phyloP scores from a whole-genome alignment of 1,140 invertebrate genomes.

The Drosophila ercepeae region DNA sequence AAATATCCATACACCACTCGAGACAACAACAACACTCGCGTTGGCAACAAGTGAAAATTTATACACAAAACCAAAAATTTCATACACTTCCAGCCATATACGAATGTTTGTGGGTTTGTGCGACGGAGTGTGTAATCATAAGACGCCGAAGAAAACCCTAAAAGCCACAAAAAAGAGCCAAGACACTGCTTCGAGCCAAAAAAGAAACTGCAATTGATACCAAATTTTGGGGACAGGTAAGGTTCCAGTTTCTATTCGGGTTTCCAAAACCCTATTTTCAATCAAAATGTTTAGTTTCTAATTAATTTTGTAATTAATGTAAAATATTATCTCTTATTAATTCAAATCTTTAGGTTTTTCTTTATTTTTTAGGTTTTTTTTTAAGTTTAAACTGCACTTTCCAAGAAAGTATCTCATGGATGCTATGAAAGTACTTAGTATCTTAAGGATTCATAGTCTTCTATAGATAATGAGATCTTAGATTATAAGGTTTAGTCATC shows the following conservation, averaged over 20 bases:
- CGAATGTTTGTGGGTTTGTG: background rate
- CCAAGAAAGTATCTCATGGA: too few species aligned
- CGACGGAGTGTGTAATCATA: constrained; percentile 20
- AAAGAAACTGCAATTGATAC: constrained; percentile 6
- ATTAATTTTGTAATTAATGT: too few species aligned
- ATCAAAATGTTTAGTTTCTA: too few species aligned
- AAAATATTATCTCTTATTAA: too few species aligned
- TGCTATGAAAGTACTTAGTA: too few species aligned
- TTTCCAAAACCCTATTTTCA: too few species aligned
- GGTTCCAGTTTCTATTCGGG: background rate
- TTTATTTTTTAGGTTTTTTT: too few species aligned
- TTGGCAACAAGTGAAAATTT: constrained; percentile 71
- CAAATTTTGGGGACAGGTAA: background rate
- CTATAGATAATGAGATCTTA: too few species aligned
- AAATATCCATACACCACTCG: constrained; percentile 15
- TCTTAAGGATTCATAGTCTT: too few species aligned
- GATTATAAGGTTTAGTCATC: too few species aligned
- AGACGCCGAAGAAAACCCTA: constrained; percentile 25
- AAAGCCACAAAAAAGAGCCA: constrained; percentile 11
- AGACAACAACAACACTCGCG: constrained; percentile 17
- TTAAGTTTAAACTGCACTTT: too few species aligned
- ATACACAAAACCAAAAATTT: constrained; percentile 32
- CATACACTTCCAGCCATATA: constrained; percentile 4
- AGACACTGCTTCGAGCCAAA: background rate
- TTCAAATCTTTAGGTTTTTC: too few species aligned